Evolutionary conservation across 2,888 invertebrate species (phyloP), one percentile per base, ranked within the genome.

Genomic region (Oscheius myriophilus): DNA sequence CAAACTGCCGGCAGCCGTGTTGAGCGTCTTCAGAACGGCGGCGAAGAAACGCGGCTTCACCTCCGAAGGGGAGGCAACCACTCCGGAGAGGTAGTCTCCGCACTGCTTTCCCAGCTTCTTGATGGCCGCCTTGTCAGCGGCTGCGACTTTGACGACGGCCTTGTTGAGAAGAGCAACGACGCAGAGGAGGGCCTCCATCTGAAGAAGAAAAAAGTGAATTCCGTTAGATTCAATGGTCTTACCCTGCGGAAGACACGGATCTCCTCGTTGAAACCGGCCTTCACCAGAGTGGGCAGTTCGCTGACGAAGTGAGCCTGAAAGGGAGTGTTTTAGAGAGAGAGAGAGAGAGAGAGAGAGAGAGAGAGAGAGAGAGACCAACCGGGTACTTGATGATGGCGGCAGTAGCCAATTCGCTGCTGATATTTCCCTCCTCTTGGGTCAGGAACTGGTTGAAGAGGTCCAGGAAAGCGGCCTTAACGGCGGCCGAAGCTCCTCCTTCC

Each of bases 211-310:
- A 33, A 23, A 25, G 52, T n/a, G 21, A 26, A 21, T 18, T 39
- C n/a, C 1, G 25, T 18, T 1, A 54, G 14, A 1, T n/a, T 4
- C 14, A 49, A 11, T 23, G 52, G 16, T 61, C 61, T 53, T 16
- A 79, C 79, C 63, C 78, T 67, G 26, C 76, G 72, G 67, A 76
- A 80, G 55, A 80, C 74, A 12, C 80, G 64, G 49, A 72, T 67
- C 42, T 72, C 51, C 49, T 78, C 80, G 55, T 78, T 69, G 63
- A 80, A 80, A 42, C 74, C 76, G 21, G 69, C 57, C 45, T 78
- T 68, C 12, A 76, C 23, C 23, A 80, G 65, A 61, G 63, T 70
- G 25, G 53, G 49, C 18, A 76, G 51, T 18, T 78, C 73, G 42
- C 65, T 69, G 26, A 73, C 68, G 55, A 80, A 80, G 7, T 71